A percentile compares a stretch with the other conserved stretches of the same genome.
Conservation (phyloP, 1,140 invertebrate genomes). For the Sminthurinus signatus region DNA sequence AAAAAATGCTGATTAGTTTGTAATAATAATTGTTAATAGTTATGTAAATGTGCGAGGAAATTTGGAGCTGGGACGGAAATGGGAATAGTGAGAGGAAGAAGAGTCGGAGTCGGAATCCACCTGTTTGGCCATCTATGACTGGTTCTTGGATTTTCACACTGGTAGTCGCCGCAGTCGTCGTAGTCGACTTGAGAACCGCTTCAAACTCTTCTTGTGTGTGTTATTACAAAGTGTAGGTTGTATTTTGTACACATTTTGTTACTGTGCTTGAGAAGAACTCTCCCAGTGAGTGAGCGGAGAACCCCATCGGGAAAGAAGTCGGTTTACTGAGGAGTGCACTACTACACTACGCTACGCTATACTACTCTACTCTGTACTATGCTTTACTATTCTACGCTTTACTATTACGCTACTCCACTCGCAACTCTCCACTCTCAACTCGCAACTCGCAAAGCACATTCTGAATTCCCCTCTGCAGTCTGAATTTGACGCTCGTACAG, state of each 20-base stretch:
- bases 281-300: slow-evolving; percentile 5
- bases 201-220: too few relatives aligned
- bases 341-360: neutral
- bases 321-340: slow-evolving; percentile 1
- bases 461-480: slow-evolving; percentile 13
- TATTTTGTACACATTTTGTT: too few relatives aligned
- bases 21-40: neutral
- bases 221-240: too few relatives aligned
- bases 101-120: slow-evolving; percentile 11
- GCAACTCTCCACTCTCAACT: too few relatives aligned
- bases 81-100: neutral
- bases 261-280: too few relatives aligned
- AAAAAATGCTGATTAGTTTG: too few relatives aligned
- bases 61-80: neutral
- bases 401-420: too few relatives aligned
- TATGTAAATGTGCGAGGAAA: neutral
- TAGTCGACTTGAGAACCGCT: too few relatives aligned
- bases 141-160: slow-evolving; percentile 1
- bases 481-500: slow-evolving; percentile 18
- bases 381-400: too few relatives aligned
- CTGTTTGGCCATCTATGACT: slow-evolving; percentile 29
- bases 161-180: neutral
- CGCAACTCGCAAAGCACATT: neutral
- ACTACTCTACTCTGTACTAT: too few relatives aligned
- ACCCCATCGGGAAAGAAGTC: slow-evolving; percentile 6